phyloP scores from a whole-genome alignment of 1,140 invertebrate genomes.

The Danaus plexippus region DNA sequence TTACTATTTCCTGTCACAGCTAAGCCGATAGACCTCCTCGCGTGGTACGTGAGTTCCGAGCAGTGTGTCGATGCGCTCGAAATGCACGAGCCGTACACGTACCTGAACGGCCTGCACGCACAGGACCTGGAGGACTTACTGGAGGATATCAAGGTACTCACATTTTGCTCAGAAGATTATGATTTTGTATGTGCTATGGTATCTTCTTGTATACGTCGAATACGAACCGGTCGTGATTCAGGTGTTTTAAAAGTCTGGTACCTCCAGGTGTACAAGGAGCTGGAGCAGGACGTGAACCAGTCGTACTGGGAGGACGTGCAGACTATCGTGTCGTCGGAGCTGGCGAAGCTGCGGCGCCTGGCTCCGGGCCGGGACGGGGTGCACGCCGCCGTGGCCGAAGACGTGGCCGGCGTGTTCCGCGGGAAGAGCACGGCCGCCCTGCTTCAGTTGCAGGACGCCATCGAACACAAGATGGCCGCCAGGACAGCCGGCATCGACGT shows the following conservation, averaged over 20 bases:
- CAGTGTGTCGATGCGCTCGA: constrained; percentile 94
- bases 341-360: constrained; percentile 87
- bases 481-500: constrained; percentile 94
- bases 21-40: constrained; percentile 97
- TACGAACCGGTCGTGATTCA: background rate
- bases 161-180: background rate
- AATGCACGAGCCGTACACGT: constrained; percentile 98
- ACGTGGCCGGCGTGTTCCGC: constrained; percentile 76
- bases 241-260: background rate
- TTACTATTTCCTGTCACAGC: constrained; percentile 71
- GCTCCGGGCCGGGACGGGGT: constrained; percentile 71
- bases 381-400: constrained; percentile 87
- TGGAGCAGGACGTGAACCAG: constrained; percentile 88
- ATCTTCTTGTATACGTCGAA: too few relatives aligned
- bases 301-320: constrained; percentile 98
- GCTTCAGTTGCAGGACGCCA: constrained; percentile 87
- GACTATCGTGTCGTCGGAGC: constrained; percentile 95
- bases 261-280: constrained; percentile 82
- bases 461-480: constrained; percentile 89
- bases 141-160: constrained; percentile 89
- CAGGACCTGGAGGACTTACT: constrained; percentile 97
- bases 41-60: constrained; percentile 95
- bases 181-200: too few relatives aligned
- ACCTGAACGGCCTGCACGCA: constrained; percentile 91
- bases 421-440: constrained; percentile 83